Percentiles rank a stretch among this genome's conserved stretches.
phyloP scores from a whole-genome alignment of 2,113 vertebrate species.

The Gymnogyps californianus region DNA sequence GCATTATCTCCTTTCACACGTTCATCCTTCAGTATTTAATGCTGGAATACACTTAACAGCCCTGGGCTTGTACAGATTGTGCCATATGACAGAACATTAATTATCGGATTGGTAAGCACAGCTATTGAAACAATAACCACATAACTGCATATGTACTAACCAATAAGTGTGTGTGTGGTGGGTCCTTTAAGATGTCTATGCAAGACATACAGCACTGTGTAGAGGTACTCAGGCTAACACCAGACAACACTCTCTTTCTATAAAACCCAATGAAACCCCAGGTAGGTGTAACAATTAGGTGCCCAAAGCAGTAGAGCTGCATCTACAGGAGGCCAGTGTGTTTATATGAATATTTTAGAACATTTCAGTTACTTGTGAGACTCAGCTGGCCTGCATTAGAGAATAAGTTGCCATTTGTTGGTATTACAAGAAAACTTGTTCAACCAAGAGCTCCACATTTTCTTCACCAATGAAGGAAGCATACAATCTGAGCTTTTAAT shows the following conservation, averaged over 20 bases:
- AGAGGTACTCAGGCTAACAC: neutral
- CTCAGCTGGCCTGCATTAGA: neutral
- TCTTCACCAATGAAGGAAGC: neutral
- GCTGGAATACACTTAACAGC: neutral
- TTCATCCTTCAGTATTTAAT: neutral
- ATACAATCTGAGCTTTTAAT: neutral
- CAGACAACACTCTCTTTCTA: neutral
- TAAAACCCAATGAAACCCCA: neutral
- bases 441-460: neutral
- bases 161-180: neutral
- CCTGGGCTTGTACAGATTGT: neutral
- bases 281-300: neutral
- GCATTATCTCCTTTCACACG: neutral
- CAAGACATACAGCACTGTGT: neutral
- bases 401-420: neutral
- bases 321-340: neutral
- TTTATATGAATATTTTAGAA: neutral
- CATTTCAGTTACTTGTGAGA: neutral
- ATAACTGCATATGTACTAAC: neutral
- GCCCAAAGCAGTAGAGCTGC: neutral
- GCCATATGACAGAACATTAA: neutral
- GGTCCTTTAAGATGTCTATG: neutral
- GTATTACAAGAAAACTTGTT: neutral
- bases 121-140: neutral
- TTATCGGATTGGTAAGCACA: neutral